Evolutionary conservation across 2,113 vertebrate genomes (phyloP).

Genomic region (Prionailurus viverrinus): DNA sequence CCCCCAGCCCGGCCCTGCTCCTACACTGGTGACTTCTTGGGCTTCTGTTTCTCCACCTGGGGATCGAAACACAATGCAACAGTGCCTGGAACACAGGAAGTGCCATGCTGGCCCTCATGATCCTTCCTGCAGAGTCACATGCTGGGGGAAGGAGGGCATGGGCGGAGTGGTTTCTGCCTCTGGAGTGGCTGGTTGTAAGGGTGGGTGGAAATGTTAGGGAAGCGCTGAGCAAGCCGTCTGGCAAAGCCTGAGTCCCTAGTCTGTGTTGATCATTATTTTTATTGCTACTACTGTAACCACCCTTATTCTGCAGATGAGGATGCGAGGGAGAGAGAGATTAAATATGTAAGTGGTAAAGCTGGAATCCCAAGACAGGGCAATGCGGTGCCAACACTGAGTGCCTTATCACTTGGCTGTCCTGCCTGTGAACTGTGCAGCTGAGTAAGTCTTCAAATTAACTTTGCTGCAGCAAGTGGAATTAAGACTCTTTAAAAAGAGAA

Average conservation of each 20-base stretch:
- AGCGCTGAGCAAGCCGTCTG: accelerated
- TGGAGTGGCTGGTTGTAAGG: accelerated
- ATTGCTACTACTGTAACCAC: not conserved
- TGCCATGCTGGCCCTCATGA: accelerated
- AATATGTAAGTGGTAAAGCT: not conserved
- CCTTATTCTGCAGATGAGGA: not conserved
- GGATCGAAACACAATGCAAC: accelerated
- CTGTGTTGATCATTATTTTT: not conserved
- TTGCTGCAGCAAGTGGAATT: not conserved
- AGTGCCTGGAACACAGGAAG: not conserved
- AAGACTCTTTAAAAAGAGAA: not conserved
- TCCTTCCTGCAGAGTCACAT: accelerated
- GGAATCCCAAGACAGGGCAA: accelerated
- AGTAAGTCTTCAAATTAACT: not conserved
- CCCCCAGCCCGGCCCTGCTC: no score
- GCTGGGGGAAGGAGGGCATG: no score
- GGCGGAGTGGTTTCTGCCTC: not conserved
- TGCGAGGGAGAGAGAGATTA: not conserved
- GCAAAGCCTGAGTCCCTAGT: no score
- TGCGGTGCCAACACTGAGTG: accelerated
- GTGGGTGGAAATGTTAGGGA: accelerated
- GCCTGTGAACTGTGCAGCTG: accelerated
- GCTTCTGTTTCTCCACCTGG: not conserved
- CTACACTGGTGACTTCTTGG: no score
- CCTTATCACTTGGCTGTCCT: not conserved